These are phyloP conservation scores for Seriola quinqueradiata DNA, from an alignment of 2,113 vertebrate genomes.

Conservation along the genomic window DNA sequence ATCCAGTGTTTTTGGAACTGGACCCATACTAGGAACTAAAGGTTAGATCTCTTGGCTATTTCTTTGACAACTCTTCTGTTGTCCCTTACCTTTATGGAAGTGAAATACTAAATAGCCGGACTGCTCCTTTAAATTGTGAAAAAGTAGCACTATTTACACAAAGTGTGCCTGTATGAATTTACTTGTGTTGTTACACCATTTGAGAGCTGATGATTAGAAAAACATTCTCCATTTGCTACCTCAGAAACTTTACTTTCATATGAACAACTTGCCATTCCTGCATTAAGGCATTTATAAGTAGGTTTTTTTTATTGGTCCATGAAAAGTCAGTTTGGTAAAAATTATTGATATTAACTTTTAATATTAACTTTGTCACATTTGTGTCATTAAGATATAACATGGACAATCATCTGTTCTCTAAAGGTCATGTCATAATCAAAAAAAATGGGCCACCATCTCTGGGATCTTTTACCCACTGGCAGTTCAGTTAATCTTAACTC, in stretches of 20 bases:
- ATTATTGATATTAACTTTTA: not conserved
- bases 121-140: no score
- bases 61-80: no score
- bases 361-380: not conserved
- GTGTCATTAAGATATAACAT: not conserved
- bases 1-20: no score
- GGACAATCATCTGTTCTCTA: conserved; percentile 5
- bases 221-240: no score
- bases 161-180: no score
- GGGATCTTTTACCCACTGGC: not conserved
- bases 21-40: no score
- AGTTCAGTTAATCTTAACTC: not conserved
- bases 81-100: no score
- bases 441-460: not conserved
- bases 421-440: not conserved
- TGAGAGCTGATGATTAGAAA: no score
- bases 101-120: no score
- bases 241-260: not conserved
- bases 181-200: no score
- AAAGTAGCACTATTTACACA: no score
- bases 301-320: not conserved
- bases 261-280: not conserved
- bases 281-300: not conserved
- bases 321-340: not conserved
- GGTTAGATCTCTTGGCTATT: no score